phyloP scores from a whole-genome alignment of 2,113 vertebrate genomes.

The Chaetodon trifascialis region DNA sequence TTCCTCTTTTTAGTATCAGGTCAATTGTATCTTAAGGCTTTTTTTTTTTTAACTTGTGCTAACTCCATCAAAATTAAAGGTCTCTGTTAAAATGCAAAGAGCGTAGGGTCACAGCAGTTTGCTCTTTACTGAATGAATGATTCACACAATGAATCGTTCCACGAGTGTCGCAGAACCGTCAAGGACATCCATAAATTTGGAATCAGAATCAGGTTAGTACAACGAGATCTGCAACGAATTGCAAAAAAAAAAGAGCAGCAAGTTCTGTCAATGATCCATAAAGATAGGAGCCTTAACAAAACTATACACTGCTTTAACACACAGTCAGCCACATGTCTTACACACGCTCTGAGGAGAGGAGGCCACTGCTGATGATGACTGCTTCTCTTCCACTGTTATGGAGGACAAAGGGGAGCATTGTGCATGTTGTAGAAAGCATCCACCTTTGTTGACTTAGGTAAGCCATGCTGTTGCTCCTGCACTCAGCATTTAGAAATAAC shows the following conservation, averaged over 20 bases:
- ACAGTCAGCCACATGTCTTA: background rate
- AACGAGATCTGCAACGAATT: background rate
- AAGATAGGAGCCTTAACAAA: background rate
- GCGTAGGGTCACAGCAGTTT: background rate
- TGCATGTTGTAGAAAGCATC: slow-evolving; percentile 69
- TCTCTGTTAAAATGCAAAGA: background rate
- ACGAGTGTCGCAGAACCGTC: background rate
- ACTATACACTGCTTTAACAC: slow-evolving; percentile 9
- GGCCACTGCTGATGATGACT: slow-evolving; percentile 36
- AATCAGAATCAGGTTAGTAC: background rate
- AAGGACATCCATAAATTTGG: background rate
- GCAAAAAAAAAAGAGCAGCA: background rate
- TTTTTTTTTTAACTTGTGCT: background rate
- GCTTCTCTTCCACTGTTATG: slow-evolving; percentile 41
- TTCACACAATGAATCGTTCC: background rate
- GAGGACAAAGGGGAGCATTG: slow-evolving; percentile 80
- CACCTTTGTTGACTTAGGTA: slow-evolving; percentile 73
- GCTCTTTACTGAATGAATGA: background rate
- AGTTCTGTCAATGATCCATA: background rate
- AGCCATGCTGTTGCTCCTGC: slow-evolving; percentile 64
- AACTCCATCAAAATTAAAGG: background rate
- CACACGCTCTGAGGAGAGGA: slow-evolving; percentile 17
- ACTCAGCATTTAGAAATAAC: slow-evolving; percentile 77
- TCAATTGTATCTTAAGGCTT: background rate
- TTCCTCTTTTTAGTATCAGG: background rate